These are phyloP conservation scores for Lingula anatina DNA, from an alignment of 2,888 invertebrate species.

Conservation along the genomic window DNA sequence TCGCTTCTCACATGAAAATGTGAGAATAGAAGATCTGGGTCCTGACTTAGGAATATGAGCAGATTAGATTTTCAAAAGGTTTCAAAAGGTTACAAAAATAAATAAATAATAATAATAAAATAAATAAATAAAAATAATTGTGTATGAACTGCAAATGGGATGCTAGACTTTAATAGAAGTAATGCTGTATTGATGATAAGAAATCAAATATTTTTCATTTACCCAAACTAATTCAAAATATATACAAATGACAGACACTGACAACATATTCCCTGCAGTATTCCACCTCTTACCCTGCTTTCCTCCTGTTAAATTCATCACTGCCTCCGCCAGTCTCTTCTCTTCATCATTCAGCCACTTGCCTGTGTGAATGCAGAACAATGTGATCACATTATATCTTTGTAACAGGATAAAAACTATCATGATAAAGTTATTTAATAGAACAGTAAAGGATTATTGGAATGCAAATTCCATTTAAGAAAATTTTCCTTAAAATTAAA, in stretches of 20 bases:
- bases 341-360: constrained; percentile 55
- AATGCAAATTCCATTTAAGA: too few relatives aligned
- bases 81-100: too few relatives aligned
- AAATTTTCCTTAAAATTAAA: too few relatives aligned
- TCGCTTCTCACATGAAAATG: too few relatives aligned
- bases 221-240: background rate
- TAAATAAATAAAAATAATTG: background rate
- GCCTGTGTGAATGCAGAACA: constrained; percentile 22
- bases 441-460: too few relatives aligned
- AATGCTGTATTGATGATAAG: background rate
- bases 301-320: constrained; percentile 50
- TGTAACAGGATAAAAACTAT: background rate
- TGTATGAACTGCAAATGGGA: background rate
- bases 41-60: too few relatives aligned
- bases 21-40: too few relatives aligned
- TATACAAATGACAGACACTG: background rate
- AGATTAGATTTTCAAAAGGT: too few relatives aligned
- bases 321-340: constrained; percentile 48
- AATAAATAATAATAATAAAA: too few relatives aligned
- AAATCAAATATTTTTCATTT: background rate
- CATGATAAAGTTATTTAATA: background rate
- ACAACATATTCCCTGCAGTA: background rate
- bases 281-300: constrained; percentile 35
- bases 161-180: background rate
- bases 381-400: too few relatives aligned